Base-by-base conservation (phyloP, 2,113 vertebrate species). In the Phoxinus phoxinus region DNA sequence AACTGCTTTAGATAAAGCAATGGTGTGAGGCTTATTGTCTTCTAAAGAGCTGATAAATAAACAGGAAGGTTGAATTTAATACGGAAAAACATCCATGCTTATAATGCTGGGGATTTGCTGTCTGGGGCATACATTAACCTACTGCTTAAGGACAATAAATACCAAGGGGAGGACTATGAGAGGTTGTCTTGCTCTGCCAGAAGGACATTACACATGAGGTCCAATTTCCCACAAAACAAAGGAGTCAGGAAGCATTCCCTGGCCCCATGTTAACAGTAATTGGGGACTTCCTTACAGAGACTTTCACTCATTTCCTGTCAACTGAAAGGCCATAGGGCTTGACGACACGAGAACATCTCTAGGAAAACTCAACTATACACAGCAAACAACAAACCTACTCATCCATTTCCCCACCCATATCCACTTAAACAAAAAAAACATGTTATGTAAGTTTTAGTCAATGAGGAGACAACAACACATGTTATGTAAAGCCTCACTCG, bases 401-500 rank as follows among this genome's bases (percentile, higher is more conserved):
- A 81, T 56, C 46, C 19, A 23, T 35, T 69, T 27, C 75, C 59
- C 35, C 59, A 67, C 58, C 25, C 72, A 32, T 35, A 56, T 17
- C 44, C 73, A 69, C 73, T 12, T 41, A 30, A 11, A 44, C n/a
- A 3, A 65, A 32, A 13, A 63, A 3, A 44, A 53, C 8, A 72
- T 1, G 61, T 86, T 86, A 89, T 56, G 35, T 84, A 88, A 88
- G 74, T 69, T 76, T 86, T 78, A 78, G 56, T 88, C 76, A 88
- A 86, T 58, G 25, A 75, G 59, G 81, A 92, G 89, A 89, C 88
- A 90, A 56, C 59, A 58, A 78, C 4, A 27, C 71, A 46, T 7
- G 21, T 92, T 91, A 88, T 75, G 74, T 79, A 92, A 23, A 91
- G 44, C n/a, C n/a, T 58, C 85, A 69, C 75, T 83, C 48, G 4